Evolutionary conservation across 2,888 invertebrate genomes (phyloP).

Genomic region (Polymixis lichenea): DNA sequence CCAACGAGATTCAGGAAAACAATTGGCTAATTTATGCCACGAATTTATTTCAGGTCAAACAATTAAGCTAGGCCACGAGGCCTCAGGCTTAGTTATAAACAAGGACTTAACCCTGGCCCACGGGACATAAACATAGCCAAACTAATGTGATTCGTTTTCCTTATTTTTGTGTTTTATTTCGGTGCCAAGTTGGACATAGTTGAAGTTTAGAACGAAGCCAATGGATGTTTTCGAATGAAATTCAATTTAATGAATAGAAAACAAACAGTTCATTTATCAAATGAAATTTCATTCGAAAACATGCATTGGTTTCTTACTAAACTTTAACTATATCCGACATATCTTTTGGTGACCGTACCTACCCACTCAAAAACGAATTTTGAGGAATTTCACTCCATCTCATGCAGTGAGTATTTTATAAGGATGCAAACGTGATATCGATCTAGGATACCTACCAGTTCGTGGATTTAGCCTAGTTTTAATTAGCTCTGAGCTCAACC

Average conservation of each 20-base stretch:
- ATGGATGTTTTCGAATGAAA: too few relatives aligned
- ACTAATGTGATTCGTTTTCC: slow-evolving; percentile 18
- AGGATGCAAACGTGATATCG: background rate
- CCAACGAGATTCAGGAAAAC: background rate
- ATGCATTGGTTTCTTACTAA: too few relatives aligned
- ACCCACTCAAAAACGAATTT: background rate
- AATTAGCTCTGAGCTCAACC: background rate
- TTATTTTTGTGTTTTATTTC: slow-evolving; percentile 1
- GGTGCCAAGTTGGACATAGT: background rate
- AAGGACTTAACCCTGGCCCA: slow-evolving; percentile 28
- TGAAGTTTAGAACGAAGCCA: too few relatives aligned
- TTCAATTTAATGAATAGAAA: too few relatives aligned
- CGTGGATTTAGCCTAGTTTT: background rate
- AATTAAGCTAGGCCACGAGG: background rate
- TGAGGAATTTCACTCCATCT: background rate
- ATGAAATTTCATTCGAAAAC: too few relatives aligned
- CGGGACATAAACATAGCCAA: background rate
- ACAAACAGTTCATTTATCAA: too few relatives aligned
- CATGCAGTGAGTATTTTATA: background rate
- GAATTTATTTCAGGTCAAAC: slow-evolving; percentile 11
- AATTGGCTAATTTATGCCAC: background rate
- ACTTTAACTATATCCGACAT: too few relatives aligned
- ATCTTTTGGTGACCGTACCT: too few relatives aligned
- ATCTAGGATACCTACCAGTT: background rate
- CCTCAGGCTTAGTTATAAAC: slow-evolving; percentile 5